These are phyloP conservation scores for Chalcosyrphus nemorum DNA, from an alignment of 2,888 invertebrate genomes.

Conservation along the genomic window DNA sequence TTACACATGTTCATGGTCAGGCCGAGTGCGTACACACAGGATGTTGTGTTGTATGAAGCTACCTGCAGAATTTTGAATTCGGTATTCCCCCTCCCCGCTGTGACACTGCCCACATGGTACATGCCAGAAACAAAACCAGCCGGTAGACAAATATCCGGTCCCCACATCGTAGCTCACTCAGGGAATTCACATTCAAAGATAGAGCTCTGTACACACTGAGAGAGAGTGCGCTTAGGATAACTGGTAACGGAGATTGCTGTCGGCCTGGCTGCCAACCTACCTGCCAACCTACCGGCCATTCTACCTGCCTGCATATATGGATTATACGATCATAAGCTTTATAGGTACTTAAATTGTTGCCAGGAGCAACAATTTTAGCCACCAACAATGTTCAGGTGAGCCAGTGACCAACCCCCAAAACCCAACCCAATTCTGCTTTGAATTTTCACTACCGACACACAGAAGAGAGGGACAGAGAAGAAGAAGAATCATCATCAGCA, in stretches of 20 bases:
- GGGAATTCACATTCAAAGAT: conserved; percentile 45
- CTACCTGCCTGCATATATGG: conserved; percentile 58
- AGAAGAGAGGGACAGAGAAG: no score
- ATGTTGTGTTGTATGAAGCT: no score
- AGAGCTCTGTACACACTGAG: background rate
- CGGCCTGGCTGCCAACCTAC: background rate
- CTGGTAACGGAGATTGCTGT: conserved; percentile 59
- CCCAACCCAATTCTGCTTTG: background rate
- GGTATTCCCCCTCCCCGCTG: background rate
- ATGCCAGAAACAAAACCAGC: conserved; percentile 67
- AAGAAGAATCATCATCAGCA: conserved; percentile 66
- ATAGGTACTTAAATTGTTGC: conserved; percentile 69
- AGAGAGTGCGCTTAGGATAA: conserved; percentile 34
- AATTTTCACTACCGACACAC: no score
- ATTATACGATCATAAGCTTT: conserved; percentile 69
- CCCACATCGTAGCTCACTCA: conserved; percentile 55
- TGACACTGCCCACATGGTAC: conserved; percentile 63
- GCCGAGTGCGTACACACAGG: background rate
- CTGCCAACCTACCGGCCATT: background rate
- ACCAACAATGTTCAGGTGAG: conserved; percentile 23
- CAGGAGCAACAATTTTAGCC: conserved; percentile 68
- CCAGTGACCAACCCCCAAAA: background rate
- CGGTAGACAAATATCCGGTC: conserved; percentile 60
- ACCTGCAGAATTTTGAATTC: background rate
- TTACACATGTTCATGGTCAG: conserved; percentile 54